Base-by-base conservation (phyloP, 2,888 invertebrate genomes). In the Gymnoscelis rufifasciata region DNA sequence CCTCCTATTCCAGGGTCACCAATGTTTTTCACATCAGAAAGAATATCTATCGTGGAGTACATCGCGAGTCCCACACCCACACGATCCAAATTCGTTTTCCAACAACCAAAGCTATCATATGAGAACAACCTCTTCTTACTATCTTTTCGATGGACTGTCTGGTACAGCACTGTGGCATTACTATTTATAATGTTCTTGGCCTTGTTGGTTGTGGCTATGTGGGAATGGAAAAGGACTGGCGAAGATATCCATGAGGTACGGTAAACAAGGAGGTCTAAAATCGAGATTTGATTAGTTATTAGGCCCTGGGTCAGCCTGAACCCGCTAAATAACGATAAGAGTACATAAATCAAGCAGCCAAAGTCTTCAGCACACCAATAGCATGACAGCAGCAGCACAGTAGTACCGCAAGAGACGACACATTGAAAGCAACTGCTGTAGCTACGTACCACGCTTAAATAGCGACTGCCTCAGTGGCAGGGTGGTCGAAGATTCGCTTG, bases 51-150 rank as follows among this genome's bases (percentile, higher is more conserved):
- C 14, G 89, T 93, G 3, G 91, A 93, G 57, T 93, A 92, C 63
- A 89, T 93, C 38, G 89, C 92, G 24, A 91, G 93, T 75, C 91
- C 92, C 8, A 91, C 92, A 0, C 90, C 91, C 1, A 92, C 92
- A 0, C 79, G 89, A 56, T 93, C 92, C 0, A 91, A 91, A 60
- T 93, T 94, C 66, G 90, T 94, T 12, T 94, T 94, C 67, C 90
- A 91, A 38, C 91, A 92, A 66, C 94, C 94, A 1, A 91, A 93
- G 62, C 68, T 94, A 3, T 92, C 94, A 0, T 92, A 92, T 52
- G 91, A 94, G 29, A 91, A 91, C 55, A 94, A 94, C 64, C 90
- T 94, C 33, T 94, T 92, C 64, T 71, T 90, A 1, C 73, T 94
- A 15, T 93, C 94, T 0, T 94, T 94, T 64, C 87, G 90, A 46